Evolutionary conservation across 2,113 vertebrate species (phyloP).

Genomic region (Bos javanicus): DNA sequence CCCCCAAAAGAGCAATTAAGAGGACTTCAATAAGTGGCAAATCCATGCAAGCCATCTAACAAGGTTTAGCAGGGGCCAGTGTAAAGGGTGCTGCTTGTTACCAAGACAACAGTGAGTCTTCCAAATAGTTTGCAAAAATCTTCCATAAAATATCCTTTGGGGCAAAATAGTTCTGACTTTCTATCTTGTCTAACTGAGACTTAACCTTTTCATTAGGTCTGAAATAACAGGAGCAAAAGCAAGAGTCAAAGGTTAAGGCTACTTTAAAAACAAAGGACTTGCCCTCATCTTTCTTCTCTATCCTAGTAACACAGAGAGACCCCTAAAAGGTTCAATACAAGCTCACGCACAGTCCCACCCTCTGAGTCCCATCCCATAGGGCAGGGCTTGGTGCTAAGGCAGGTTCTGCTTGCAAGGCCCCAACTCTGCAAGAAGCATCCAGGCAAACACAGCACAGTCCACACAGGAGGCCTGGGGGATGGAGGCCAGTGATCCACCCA

Average conservation of each 20-base stretch:
- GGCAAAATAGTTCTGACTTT: conserved; percentile 24
- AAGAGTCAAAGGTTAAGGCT: neutral
- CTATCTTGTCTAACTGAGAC: neutral
- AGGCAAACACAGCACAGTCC: fast-evolving
- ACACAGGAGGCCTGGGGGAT: neutral
- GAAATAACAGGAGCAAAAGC: neutral
- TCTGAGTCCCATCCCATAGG: neutral
- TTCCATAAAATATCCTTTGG: neutral
- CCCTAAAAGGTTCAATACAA: conserved; percentile 42
- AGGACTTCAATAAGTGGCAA: neutral
- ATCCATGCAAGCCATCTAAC: neutral
- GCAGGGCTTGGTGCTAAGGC: neutral
- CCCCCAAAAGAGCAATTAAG: neutral
- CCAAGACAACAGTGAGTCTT: neutral
- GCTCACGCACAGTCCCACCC: conserved; percentile 43
- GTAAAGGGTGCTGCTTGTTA: neutral
- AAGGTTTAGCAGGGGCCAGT: neutral
- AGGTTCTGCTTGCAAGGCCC: neutral
- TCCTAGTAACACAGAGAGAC: neutral
- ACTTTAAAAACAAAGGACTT: neutral
- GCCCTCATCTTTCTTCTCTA: neutral
- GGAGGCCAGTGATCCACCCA: neutral
- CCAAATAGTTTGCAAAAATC: neutral
- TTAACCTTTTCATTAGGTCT: neutral
- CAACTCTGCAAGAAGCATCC: conserved; percentile 47